Base-by-base conservation (phyloP, 2,113 vertebrate species). In the Podarcis cretensis region DNA sequence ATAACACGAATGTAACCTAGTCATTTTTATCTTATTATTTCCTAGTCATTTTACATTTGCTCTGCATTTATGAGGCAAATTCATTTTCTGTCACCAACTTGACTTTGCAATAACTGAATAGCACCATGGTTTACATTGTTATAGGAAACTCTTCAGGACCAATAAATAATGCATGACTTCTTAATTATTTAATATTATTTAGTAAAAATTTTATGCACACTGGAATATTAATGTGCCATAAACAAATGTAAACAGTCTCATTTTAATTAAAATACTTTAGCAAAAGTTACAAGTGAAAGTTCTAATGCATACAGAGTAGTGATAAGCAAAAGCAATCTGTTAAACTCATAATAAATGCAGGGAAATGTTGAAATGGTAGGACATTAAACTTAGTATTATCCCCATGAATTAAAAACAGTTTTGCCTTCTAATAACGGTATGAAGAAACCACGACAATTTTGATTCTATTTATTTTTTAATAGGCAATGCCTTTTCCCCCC, bases 101-200 rank as follows among this genome's bases (percentile, higher is more conserved):
- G 32, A 94, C 75, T 81, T 92, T 91, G 93, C 89, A 84, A 82
- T 91, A 92, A 68, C 75, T 88, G 87, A 90, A 32, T 13, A 89
- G 87, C 88, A 84, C 81, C 89, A 8, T 32, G 71, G 91, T 94
- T 95, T 91, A 83, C 73, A 59, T 69, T 88, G 66, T 91, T 89
- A 48, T 13, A 87, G 32, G 85, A 92, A 93, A 87, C 71, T n/a
- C 0, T 91, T 96, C 80, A 81, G 89, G 87, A 89, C 87, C 95
- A 88, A 96, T 97, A 86, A 95, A 96, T 97, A 96, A 97, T 97
- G 93, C 94, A 98, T 97, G 90, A 83, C 86, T 94, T 93, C 93
- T 92, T 96, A 96, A 97, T 94, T 96, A 96, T 93, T 94, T 89
- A 95, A 93, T 96, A 95, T 96, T 95, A 93, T 95, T 96, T 95